Base-by-base conservation (phyloP, 2,113 vertebrate genomes). In the Platysternon megacephalum region DNA sequence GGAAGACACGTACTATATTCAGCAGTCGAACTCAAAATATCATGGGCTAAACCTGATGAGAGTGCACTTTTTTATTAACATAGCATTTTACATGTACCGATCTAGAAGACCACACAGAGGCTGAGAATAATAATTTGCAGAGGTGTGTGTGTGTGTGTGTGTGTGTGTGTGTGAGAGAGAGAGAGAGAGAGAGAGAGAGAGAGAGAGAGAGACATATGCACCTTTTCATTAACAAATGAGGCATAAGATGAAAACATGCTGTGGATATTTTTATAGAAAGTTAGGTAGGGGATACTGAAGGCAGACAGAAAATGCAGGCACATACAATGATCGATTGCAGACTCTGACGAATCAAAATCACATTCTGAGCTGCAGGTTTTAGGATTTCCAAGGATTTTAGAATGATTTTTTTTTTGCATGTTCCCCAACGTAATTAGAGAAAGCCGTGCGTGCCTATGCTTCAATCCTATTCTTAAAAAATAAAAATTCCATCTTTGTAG, bases 371-470 rank as follows among this genome's bases (percentile, higher is more conserved):
- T 11, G 48, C 61, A 12, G 9, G 68, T 90, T 86, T 76, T 6
- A 76, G 22, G 5, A 52, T 72, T 91, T 53, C 52, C 52, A 89
- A 24, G 61, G n/a, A 17, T 32, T 49, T 26, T 48, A 92, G 90
- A 87, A 79, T 85, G n/a, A 72, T 2, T n/a, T 72, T 5, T 17
- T 39, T 17, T 72, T 39, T 21, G 16, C 35, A 39, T 72, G 5
- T 35, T 8, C 83, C 29, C 2, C 0, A 5, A 14, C 17, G 35
- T 0, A 26, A 8, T 1, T 4, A 22, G 17, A 6, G 2, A 7
- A n/a, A 55, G 21, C 80, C 82, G 85, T 84, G 53, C 68, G 56
- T 74, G 3, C 5, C 29, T 6, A 29, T 13, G 32, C 35, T 68
- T 32, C 61, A 19, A n/a, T 19, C n/a, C n/a, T 35, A 21, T 22